Base-by-base conservation (phyloP, 2,888 invertebrate species). In the Hedya salicella region DNA sequence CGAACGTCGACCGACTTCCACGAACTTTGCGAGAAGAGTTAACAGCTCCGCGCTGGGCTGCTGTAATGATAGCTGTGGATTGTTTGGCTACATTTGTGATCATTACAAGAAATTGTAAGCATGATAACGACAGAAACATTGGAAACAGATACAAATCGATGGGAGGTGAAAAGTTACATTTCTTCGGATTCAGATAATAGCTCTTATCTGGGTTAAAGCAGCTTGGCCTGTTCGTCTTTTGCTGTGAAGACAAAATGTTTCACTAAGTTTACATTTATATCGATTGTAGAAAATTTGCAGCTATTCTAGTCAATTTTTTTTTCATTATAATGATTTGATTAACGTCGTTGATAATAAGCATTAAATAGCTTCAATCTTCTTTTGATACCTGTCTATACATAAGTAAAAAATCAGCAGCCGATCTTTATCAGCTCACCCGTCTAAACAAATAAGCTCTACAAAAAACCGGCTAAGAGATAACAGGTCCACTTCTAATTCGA, bases 361-460 rank as follows among this genome's bases (percentile, higher is more conserved):
- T 81, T 82, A 78, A 75, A 75, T 75, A 78, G 72, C 69, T 74
- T 72, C 76, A 75, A 75, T 73, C 76, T 75, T 36, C 46, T 59
- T 59, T 48, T 77, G 75, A 78, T 74, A 71, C 68, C 48, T 48
- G 46, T 48, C 30, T 17, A 57, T 44, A 57, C 30, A 57, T 71
- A 72, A 73, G 64, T 68, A 77, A 82, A 81, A 81, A 82, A 79
- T 68, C n/a, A 68, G 69, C 63, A 57, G 70, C 70, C 73, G 83
- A 82, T 83, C 76, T 73, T 73, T 78, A 83, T 84, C 82, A 76
- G 52, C 73, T 70, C 70, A 71, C 69, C 73, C 78, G 81, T 83
- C 78, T 78, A 83, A 85, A 84, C 81, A 83, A 84, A 85, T 83
- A 85, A 77, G 69, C 70, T 8, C n/a, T 46, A 48, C 46, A 57